Conservation (phyloP, 2,113 vertebrate genomes). For the Heterocephalus glaber region DNA sequence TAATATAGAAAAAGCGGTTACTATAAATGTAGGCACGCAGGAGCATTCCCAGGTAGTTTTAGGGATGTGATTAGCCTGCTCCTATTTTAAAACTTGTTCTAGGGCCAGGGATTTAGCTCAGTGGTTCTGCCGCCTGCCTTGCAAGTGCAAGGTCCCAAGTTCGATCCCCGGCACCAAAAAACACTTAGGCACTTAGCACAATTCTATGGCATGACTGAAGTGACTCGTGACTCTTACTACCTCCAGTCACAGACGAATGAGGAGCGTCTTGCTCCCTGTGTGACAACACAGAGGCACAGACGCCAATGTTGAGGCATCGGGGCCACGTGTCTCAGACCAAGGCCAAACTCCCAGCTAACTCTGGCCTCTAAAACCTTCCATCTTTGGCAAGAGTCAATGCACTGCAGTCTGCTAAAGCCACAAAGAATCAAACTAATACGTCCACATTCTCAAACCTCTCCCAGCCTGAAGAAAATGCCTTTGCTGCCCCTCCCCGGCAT, state of each 20-base stretch:
- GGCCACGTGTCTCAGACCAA: not conserved
- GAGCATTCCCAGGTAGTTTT: not conserved
- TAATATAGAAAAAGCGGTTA: not conserved
- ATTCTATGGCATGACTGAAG: accelerated
- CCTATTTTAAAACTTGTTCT: not conserved
- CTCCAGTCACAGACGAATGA: not conserved
- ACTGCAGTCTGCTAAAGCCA: too few species aligned
- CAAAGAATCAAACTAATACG: not conserved
- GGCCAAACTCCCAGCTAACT: too few species aligned
- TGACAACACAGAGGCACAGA: not conserved
- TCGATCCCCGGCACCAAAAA: too few species aligned
- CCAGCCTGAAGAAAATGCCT: not conserved
- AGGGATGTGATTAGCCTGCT: not conserved
- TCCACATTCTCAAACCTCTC: too few species aligned
- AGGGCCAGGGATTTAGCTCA: too few species aligned
- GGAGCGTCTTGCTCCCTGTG: too few species aligned
- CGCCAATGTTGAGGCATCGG: not conserved
- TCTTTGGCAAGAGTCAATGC: not conserved
- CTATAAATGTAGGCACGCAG: not conserved
- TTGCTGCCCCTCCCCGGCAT: not conserved
- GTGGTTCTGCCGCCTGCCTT: too few species aligned
- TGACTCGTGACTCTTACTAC: not conserved
- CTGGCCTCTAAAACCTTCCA: not conserved
- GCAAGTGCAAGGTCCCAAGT: too few species aligned
- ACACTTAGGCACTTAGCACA: too few species aligned